phyloP scores from a whole-genome alignment of 2,797 vertebrate genomes.

The Aplochiton taeniatus region DNA sequence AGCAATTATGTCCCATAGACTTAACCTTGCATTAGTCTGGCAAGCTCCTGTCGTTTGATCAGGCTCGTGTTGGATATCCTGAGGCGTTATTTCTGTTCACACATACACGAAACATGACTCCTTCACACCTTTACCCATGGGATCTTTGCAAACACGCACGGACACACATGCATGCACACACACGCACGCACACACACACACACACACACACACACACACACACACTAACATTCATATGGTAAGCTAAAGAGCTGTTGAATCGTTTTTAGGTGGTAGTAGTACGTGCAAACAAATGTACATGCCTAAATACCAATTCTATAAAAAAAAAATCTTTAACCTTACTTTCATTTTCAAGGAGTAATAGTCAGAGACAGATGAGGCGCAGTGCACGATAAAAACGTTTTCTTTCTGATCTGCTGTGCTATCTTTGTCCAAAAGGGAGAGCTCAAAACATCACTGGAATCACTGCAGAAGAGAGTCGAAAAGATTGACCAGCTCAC shows the following conservation, averaged over 20 bases:
- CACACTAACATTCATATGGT: not conserved
- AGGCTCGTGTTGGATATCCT: not conserved
- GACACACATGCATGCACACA: not conserved
- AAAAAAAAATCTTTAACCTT: no score
- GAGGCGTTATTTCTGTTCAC: slow-evolving; percentile 1
- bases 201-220: not conserved
- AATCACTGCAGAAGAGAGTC: slow-evolving; percentile 23
- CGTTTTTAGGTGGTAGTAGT: no score
- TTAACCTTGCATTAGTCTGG: no score
- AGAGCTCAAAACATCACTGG: slow-evolving; percentile 42
- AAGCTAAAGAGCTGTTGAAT: no score
- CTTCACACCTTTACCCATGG: not conserved
- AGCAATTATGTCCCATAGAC: no score
- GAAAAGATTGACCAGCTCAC: slow-evolving; percentile 12
- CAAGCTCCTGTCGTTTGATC: no score
- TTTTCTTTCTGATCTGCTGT: not conserved
- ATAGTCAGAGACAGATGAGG: no score
- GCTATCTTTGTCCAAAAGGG: slow-evolving; percentile 32
- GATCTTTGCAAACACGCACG: not conserved
- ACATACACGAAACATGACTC: slow-evolving; percentile 18
- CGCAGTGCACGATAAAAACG: no score
- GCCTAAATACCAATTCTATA: no score
- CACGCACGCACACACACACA: slow-evolving; percentile 6
- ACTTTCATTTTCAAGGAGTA: no score
- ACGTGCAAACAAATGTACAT: no score